Base-by-base conservation (phyloP, 2,888 invertebrate species). In the Cantharis flavilabris region DNA sequence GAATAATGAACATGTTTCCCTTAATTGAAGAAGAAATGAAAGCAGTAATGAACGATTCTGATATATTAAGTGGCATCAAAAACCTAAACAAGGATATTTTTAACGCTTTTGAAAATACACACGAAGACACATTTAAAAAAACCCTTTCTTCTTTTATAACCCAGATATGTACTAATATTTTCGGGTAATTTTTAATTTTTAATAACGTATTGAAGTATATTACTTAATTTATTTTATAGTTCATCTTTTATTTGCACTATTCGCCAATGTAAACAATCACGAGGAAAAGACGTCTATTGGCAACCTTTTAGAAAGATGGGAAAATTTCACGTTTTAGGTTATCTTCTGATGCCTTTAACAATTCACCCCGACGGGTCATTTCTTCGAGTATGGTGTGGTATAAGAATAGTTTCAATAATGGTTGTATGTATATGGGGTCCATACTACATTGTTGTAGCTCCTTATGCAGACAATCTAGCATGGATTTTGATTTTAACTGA, bases 361-460 rank as follows among this genome's bases (percentile, higher is more conserved):
- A 89, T 90, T 67, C 89, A 89, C 62, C 90, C 90, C n/a, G 86
- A 90, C 76, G 90, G 90, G 16, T 83, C 89, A 67, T 90, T 90
- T 79, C 82, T 90, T 70, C 89, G 89, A 83, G 79, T 88, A 26
- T 90, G 90, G 90, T 90, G 89, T 73, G 69, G 84, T 0, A 62
- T 90, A 14, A 85, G 90, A 64, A 85, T 89, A 23, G 1, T 87
- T 1, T 67, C 86, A 18, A 89, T 89, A 0, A 30, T 89, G 9
- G 88, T 86, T 79, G 89, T 89, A 80, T 86, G 89, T 49, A 69
- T 88, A 18, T 77, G 84, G 7, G 86, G 89, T 2, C 90, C 90
- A 0, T 89, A 89, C 80, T 86, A 88, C 79, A 87, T 90, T 76
- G 89, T 90, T 74, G 89, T 90, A 81, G 89, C 89, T 86, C 80